These are phyloP conservation scores for Scrobipalpa costella DNA, from an alignment of 2,888 invertebrate species.

Conservation along the genomic window DNA sequence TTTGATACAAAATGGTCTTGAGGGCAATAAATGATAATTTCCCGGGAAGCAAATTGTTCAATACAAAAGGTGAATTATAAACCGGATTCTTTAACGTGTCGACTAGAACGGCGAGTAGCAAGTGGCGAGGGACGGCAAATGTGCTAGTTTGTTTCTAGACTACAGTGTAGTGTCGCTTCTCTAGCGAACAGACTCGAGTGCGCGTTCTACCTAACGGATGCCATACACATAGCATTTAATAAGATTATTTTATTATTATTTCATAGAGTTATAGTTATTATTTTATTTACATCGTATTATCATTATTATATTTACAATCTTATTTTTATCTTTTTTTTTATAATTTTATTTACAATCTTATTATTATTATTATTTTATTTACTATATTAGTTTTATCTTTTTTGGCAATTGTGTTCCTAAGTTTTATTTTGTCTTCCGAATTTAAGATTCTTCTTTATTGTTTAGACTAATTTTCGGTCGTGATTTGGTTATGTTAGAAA, in stretches of 20 bases:
- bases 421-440: constrained; percentile 50
- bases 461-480: constrained; percentile 11
- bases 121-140: constrained; percentile 32
- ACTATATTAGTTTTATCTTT: constrained; percentile 30
- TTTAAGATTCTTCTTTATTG: constrained; percentile 2
- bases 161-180: constrained; percentile 24
- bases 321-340: too few species aligned
- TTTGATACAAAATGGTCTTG: not conserved
- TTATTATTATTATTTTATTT: too few species aligned
- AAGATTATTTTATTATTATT: constrained; percentile 34
- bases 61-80: not conserved
- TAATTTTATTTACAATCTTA: too few species aligned
- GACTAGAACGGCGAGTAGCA: constrained; percentile 10
- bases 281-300: too few species aligned
- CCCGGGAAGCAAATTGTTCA: not conserved
- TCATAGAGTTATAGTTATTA: too few species aligned
- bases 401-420: constrained; percentile 62
- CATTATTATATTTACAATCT: too few species aligned
- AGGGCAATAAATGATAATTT: not conserved
- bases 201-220: constrained; percentile 37
- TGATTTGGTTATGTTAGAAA: constrained; percentile 36
- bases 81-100: not conserved
- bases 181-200: constrained; percentile 9
- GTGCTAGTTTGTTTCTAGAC: constrained; percentile 51
- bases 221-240: constrained; percentile 60